phyloP scores from a whole-genome alignment of 2,113 vertebrate species.

The Pristiophorus japonicus region DNA sequence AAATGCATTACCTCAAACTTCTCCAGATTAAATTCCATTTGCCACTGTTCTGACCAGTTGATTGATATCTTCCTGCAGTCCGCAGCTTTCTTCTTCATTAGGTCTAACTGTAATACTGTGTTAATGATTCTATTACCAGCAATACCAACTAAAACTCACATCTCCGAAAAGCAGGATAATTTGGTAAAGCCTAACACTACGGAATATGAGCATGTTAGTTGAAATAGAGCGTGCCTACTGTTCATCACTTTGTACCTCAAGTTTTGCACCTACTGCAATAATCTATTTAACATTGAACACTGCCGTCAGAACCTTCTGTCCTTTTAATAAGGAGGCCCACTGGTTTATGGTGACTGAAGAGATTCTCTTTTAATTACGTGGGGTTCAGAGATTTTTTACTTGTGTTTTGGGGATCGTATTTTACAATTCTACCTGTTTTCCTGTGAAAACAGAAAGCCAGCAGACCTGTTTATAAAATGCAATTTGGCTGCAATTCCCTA shows the following conservation, averaged over 20 bases:
- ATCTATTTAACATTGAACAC: not conserved
- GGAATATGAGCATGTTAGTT: not conserved
- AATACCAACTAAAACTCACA: not conserved
- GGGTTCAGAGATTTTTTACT: not conserved
- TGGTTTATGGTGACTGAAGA: not conserved
- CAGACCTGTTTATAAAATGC: not conserved
- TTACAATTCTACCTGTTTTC: not conserved
- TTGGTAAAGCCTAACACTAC: not conserved
- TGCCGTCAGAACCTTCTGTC: not conserved
- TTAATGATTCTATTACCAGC: not conserved
- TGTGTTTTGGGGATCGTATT: not conserved
- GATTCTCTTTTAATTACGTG: not conserved
- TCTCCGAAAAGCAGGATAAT: not conserved
- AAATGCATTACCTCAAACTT: too few relatives aligned
- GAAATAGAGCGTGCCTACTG: not conserved
- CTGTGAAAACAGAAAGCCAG: not conserved
- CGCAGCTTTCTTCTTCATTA: too few relatives aligned
- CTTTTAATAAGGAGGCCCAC: not conserved
- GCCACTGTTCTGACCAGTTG: too few relatives aligned
- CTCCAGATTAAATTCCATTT: too few relatives aligned
- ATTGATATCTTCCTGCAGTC: too few relatives aligned
- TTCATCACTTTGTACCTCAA: not conserved
- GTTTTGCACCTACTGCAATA: not conserved
- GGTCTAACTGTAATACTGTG: not conserved
- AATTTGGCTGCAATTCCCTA: not conserved